These are phyloP conservation scores for Drosophila bifasciata DNA, from an alignment of 1,140 invertebrate species.

Conservation along the genomic window DNA sequence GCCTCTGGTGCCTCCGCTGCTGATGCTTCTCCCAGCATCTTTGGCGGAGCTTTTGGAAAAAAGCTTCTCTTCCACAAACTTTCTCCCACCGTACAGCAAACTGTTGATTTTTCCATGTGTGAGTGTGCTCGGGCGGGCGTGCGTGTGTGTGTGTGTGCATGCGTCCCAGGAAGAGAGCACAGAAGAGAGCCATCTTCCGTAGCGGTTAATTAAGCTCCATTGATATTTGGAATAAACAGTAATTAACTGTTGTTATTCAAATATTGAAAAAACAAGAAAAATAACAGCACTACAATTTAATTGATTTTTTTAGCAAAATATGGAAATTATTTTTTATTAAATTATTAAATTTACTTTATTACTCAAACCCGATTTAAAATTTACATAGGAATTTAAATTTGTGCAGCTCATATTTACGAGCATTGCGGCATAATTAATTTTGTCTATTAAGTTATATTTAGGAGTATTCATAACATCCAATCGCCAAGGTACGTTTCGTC, in stretches of 20 bases:
- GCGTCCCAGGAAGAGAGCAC: conserved; percentile 38
- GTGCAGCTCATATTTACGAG: too few relatives aligned
- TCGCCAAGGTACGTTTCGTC: conserved; percentile 10
- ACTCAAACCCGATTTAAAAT: too few relatives aligned
- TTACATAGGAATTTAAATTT: too few relatives aligned
- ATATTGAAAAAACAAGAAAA: neutral
- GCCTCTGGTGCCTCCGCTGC: conserved; percentile 66
- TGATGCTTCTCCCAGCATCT: conserved; percentile 22
- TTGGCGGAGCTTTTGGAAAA: conserved; percentile 44
- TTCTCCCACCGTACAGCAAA: conserved; percentile 51
- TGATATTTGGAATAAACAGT: conserved; percentile 25
- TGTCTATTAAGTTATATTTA: neutral
- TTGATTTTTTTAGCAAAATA: neutral
- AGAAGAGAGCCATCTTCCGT: conserved; percentile 33
- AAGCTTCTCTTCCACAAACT: conserved; percentile 33
- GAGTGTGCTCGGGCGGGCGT: conserved; percentile 19
- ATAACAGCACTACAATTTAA: neutral
- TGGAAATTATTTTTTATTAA: too few relatives aligned
- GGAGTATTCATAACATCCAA: neutral
- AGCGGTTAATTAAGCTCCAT: conserved; percentile 45
- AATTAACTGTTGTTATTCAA: conserved; percentile 22
- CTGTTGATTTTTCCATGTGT: conserved; percentile 59
- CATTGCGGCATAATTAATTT: too few relatives aligned
- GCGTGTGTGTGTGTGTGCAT: conserved; percentile 6
- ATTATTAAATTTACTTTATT: too few relatives aligned